A percentile compares a stretch with the other conserved stretches of the same genome.
These are phyloP conservation scores for Eidolon helvum DNA, from an alignment of 2,113 vertebrate species.

Conservation along the genomic window DNA sequence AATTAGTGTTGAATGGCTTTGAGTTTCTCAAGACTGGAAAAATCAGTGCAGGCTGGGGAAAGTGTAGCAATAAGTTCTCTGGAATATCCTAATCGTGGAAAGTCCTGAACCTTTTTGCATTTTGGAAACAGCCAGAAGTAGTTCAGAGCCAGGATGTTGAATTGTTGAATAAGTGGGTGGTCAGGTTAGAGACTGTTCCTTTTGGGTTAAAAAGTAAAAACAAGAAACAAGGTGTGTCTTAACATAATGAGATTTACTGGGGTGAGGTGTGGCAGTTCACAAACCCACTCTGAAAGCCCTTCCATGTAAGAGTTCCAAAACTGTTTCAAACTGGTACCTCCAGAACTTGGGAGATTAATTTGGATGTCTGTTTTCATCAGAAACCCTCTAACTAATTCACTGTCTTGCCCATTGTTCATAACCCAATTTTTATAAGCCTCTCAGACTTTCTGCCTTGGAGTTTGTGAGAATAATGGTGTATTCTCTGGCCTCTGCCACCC, in stretches of 20 bases:
- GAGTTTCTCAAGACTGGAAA: slow-evolving; percentile 16
- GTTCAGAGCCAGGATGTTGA: slow-evolving; percentile 12
- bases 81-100: neutral
- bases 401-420: neutral
- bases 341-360: neutral
- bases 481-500: neutral
- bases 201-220: slow-evolving; percentile 52
- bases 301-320: neutral
- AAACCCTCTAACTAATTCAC: neutral
- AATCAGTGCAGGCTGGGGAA: neutral
- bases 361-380: slow-evolving; percentile 29
- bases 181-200: slow-evolving; percentile 23
- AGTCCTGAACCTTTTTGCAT: neutral
- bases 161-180: slow-evolving; percentile 46
- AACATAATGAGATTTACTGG: slow-evolving; percentile 25
- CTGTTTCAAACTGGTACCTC: neutral
- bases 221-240: slow-evolving; percentile 1
- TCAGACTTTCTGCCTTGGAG: neutral
- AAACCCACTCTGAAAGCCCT: neutral
- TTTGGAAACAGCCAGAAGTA: slow-evolving; percentile 20
- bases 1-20: neutral
- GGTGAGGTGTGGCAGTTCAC: neutral
- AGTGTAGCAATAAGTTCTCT: slow-evolving; percentile 11
- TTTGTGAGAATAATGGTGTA: neutral
- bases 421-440: neutral